These are phyloP conservation scores for Andrena bicolor DNA, from an alignment of 2,888 invertebrate species.

Conservation along the genomic window DNA sequence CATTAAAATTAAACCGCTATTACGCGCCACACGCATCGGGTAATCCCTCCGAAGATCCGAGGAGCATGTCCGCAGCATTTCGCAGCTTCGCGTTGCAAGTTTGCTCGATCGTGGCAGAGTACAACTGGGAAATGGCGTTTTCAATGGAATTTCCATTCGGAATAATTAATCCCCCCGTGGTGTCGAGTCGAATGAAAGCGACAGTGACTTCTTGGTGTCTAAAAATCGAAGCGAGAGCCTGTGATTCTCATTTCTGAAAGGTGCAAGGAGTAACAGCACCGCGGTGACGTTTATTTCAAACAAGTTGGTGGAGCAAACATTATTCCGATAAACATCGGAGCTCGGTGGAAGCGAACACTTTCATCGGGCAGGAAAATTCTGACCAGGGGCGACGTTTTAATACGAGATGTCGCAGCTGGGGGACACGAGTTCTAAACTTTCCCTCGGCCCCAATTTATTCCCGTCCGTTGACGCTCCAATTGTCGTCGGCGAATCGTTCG, in stretches of 20 bases:
- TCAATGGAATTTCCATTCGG: not conserved
- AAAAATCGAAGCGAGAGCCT: too few relatives aligned
- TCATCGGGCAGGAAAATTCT: not conserved
- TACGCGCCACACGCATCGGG: constrained; percentile 31
- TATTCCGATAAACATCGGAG: too few relatives aligned
- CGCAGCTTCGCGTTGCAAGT: not conserved
- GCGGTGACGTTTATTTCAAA: too few relatives aligned
- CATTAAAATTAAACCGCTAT: constrained; percentile 56
- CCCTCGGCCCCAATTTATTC: constrained; percentile 4
- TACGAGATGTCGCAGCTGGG: not conserved
- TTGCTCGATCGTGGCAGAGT: not conserved
- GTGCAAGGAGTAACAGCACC: too few relatives aligned
- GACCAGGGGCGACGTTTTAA: not conserved
- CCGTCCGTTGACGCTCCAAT: constrained; percentile 1
- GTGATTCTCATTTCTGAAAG: too few relatives aligned
- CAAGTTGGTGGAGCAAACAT: too few relatives aligned
- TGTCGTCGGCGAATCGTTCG: not conserved
- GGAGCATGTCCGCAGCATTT: constrained; percentile 23
- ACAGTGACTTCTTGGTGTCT: too few relatives aligned
- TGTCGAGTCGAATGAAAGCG: too few relatives aligned
- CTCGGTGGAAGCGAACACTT: too few relatives aligned
- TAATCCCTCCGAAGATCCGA: constrained; percentile 28
- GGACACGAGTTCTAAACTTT: constrained; percentile 2
- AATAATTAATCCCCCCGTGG: too few relatives aligned
- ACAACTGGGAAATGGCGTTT: not conserved